A percentile compares a stretch with the other conserved stretches of the same genome.
Evolutionary conservation across 2,888 invertebrate genomes (phyloP).

Genomic region (Leucophenga montana): DNA sequence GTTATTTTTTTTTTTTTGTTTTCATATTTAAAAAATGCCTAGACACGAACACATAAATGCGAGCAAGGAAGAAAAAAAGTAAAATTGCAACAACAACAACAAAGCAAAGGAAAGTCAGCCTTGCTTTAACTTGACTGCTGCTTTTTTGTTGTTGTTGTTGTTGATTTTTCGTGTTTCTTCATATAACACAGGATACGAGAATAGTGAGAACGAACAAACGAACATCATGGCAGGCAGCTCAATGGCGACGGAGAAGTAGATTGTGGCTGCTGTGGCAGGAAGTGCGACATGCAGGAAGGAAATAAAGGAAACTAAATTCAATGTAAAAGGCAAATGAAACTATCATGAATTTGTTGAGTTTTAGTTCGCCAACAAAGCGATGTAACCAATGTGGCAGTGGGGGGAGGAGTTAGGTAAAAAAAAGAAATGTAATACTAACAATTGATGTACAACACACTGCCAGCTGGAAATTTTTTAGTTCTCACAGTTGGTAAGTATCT

Average conservation of each 20-base stretch:
- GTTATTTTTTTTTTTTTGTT: no score
- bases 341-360: slow-evolving; percentile 42
- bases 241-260: not conserved
- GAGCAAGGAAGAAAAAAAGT: not conserved
- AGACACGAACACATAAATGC: slow-evolving; percentile 16
- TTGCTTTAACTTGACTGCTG: not conserved
- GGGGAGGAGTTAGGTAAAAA: no score
- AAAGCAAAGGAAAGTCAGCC: slow-evolving; percentile 11
- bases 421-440: not conserved
- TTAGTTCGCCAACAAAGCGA: slow-evolving; percentile 33
- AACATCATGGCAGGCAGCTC: slow-evolving; percentile 22
- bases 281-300: slow-evolving; percentile 16
- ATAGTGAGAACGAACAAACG: slow-evolving; percentile 48
- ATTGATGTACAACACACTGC: slow-evolving; percentile 4
- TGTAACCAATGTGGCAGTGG: not conserved
- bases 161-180: not conserved
- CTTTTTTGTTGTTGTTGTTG: not conserved
- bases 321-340: slow-evolving; percentile 65
- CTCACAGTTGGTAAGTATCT: no score
- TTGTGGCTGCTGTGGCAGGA: not conserved
- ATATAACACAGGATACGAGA: slow-evolving; percentile 48
- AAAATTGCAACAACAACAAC: not conserved
- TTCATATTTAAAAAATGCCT: slow-evolving; percentile 1
- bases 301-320: slow-evolving; percentile 32
- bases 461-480: not conserved